Percentiles rank a stretch among this genome's conserved stretches.
These are phyloP conservation scores for Tetanocera ferruginea DNA, from an alignment of 2,888 invertebrate genomes.

Conservation along the genomic window DNA sequence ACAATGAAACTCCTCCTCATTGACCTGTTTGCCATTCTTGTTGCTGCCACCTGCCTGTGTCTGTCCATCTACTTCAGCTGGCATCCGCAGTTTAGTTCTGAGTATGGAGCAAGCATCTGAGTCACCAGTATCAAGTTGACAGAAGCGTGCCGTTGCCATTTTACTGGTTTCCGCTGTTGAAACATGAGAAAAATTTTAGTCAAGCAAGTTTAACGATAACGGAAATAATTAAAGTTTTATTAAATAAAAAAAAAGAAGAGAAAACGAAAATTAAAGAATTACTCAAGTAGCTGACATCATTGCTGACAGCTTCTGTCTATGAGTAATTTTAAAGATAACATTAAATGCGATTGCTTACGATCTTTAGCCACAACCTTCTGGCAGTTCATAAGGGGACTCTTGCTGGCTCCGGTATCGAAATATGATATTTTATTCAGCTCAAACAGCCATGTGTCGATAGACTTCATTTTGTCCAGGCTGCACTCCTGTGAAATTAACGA, in stretches of 20 bases:
- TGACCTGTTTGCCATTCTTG: slow-evolving; percentile 44
- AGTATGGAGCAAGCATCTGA: slow-evolving; percentile 66
- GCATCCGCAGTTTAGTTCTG: slow-evolving; percentile 55
- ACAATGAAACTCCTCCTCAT: slow-evolving; percentile 62
- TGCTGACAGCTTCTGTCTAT: background rate
- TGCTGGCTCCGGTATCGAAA: slow-evolving; percentile 59
- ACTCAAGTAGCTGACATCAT: background rate
- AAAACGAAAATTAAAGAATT: background rate
- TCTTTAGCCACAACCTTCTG: slow-evolving; percentile 69
- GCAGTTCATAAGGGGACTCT: slow-evolving; percentile 67
- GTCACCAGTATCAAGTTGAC: slow-evolving; percentile 66
- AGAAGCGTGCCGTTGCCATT: slow-evolving; percentile 66
- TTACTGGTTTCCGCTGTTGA: slow-evolving; percentile 54
- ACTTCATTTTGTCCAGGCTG: slow-evolving; percentile 64
- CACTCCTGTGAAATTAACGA: slow-evolving; percentile 58
- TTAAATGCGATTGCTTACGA: slow-evolving; percentile 56
- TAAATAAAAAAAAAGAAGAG: background rate
- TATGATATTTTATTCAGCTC: slow-evolving; percentile 69
- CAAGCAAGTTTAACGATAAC: background rate
- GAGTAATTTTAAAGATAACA: too few relatives aligned
- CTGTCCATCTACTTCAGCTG: background rate
- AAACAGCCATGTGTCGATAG: slow-evolving; percentile 66
- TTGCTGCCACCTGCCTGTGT: slow-evolving; percentile 33
- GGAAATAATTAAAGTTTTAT: background rate
- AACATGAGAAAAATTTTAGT: background rate